phyloP scores from a whole-genome alignment of 2,888 invertebrate genomes.

The Pachymerium ferrugineum region DNA sequence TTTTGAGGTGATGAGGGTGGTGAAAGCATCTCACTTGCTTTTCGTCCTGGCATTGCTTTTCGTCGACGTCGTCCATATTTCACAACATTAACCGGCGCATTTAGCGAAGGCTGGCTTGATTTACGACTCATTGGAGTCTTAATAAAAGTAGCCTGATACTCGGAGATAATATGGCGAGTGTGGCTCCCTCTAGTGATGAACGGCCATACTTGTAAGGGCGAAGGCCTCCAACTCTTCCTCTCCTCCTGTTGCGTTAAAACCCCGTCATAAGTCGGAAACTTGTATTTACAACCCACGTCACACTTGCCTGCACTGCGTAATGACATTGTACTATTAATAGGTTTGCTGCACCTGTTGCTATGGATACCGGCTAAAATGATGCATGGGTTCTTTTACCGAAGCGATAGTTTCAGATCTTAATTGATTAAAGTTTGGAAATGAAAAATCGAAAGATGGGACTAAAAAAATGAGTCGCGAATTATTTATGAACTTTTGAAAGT shows the following conservation, averaged over 20 bases:
- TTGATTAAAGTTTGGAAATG: neutral
- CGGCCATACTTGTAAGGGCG: constrained; percentile 8
- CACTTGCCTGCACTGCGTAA: neutral
- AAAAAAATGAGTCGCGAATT: no score
- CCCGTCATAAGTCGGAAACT: neutral
- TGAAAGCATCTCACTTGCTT: constrained; percentile 9
- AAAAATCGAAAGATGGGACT: no score
- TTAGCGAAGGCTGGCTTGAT: constrained; percentile 28
- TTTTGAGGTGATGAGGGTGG: neutral
- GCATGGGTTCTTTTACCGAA: neutral
- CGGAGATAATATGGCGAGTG: constrained; percentile 30
- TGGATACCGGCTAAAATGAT: neutral
- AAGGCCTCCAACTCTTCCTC: constrained; percentile 1
- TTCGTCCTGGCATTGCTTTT: constrained; percentile 22
- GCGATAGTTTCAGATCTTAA: neutral
- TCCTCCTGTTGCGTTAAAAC: constrained; percentile 1
- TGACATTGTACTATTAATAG: neutral
- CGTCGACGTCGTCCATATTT: constrained; percentile 29
- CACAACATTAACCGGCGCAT: constrained; percentile 33
- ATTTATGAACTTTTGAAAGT: no score
- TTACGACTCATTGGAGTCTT: constrained; percentile 33
- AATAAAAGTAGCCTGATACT: constrained; percentile 33
- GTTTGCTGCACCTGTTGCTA: constrained; percentile 11
- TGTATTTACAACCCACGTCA: neutral
- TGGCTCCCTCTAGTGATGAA: constrained; percentile 27